phyloP scores from a whole-genome alignment of 2,797 vertebrate genomes.

The Echiichthys vipera region DNA sequence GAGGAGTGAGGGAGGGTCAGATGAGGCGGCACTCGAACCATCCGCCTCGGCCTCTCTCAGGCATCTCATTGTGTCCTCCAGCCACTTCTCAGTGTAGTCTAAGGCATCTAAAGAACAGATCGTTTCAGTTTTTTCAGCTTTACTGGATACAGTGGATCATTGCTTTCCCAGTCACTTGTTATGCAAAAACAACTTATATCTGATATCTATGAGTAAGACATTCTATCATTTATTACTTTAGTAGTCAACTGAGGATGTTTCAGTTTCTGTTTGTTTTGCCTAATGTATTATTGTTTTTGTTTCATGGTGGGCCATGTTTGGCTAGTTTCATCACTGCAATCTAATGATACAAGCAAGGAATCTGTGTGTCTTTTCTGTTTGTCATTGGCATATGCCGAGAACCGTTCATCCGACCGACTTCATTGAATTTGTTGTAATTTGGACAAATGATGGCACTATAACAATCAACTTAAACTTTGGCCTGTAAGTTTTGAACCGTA shows the following conservation, averaged over 20 bases:
- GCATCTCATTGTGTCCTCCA: constrained; percentile 88
- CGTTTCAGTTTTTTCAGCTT: not conserved
- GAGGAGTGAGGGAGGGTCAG: constrained; percentile 55
- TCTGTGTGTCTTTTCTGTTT: too few species aligned
- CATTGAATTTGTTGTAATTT: too few species aligned
- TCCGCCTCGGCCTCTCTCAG: constrained; percentile 71
- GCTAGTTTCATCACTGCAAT: not conserved
- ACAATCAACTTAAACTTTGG: too few species aligned
- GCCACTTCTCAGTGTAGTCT: constrained; percentile 93
- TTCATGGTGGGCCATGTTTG: not conserved
- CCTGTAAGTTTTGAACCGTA: too few species aligned
- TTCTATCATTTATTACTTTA: not conserved
- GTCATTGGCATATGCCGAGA: too few species aligned
- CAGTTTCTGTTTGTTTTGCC: not conserved
- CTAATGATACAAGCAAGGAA: too few species aligned
- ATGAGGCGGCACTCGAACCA: constrained; percentile 57
- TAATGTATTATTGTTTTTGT: too few species aligned
- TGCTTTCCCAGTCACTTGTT: not conserved
- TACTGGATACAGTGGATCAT: not conserved
- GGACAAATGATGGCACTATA: too few species aligned
- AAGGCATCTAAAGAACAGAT: constrained; percentile 86
- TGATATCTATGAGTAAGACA: not conserved
- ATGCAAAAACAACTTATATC: too few species aligned
- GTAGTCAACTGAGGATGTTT: not conserved
- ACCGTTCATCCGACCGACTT: too few species aligned